Evolutionary conservation across 37 sponge, comb jelly and placozoan genomes (phyloP).

Genomic region (Ephydatia muelleri): DNA sequence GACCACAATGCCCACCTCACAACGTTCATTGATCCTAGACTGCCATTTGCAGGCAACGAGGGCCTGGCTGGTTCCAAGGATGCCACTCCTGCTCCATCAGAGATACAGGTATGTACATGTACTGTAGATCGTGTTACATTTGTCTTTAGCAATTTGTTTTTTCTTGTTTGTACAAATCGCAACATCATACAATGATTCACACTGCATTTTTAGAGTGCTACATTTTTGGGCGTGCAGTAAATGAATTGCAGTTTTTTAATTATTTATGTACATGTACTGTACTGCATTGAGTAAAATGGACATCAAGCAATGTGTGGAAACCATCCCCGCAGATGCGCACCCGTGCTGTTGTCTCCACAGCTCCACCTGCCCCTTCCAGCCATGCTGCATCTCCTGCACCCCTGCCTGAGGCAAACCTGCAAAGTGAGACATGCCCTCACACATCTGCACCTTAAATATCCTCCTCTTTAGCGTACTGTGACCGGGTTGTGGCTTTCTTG

Average conservation of each 20-base stretch:
- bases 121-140: background rate
- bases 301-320: too few species aligned
- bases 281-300: too few species aligned
- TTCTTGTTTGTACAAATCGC: too few species aligned
- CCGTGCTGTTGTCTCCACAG: background rate
- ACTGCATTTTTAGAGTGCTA: too few species aligned
- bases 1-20: slow-evolving; percentile 70
- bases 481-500: slow-evolving; percentile 67
- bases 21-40: slow-evolving; percentile 82
- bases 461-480: slow-evolving; percentile 58
- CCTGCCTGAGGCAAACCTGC: background rate
- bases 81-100: background rate
- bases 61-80: background rate
- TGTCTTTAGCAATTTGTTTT: background rate
- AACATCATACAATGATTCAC: too few species aligned
- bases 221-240: too few species aligned
- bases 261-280: too few species aligned
- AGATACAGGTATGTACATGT: background rate
- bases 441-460: background rate
- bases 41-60: slow-evolving; percentile 73
- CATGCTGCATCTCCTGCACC: background rate
- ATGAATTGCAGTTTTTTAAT: too few species aligned
- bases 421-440: background rate
- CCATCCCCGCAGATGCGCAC: background rate
- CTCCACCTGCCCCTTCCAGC: background rate